phyloP scores from a whole-genome alignment of 2,113 vertebrate genomes.

The Deroptyus accipitrinus region DNA sequence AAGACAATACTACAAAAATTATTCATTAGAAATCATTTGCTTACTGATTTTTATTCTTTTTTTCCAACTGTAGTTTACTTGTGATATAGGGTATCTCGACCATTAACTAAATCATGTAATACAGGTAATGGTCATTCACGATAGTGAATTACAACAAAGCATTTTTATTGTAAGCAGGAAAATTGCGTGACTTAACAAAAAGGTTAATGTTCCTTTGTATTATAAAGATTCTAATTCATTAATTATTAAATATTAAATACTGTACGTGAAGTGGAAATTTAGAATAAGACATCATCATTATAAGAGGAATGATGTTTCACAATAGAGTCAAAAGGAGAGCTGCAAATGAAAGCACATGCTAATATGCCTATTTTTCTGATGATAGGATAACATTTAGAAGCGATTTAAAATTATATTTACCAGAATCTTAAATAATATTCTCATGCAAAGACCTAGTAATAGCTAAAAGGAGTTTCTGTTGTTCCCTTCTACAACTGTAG shows the following conservation, averaged over 20 bases:
- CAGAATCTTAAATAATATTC: neutral
- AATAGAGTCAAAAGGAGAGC: neutral
- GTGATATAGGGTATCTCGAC: constrained; percentile 8
- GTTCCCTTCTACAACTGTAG: fast-evolving
- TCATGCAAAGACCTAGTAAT: neutral
- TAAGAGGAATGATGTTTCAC: neutral
- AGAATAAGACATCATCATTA: neutral
- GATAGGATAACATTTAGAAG: neutral
- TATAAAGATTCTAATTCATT: constrained; percentile 57
- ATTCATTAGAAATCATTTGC: constrained; percentile 53
- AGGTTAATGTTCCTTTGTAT: constrained; percentile 43
- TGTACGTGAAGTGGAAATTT: constrained; percentile 45
- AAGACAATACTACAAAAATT: constrained; percentile 9
- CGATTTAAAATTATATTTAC: neutral
- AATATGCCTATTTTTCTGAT: neutral
- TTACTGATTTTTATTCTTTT: neutral
- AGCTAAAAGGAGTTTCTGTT: neutral
- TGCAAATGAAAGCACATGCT: neutral
- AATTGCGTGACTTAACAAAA: constrained; percentile 63
- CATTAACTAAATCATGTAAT: constrained; percentile 61
- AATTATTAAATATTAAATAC: constrained; percentile 56
- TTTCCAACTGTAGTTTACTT: constrained; percentile 53
- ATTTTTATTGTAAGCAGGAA: constrained; percentile 45
- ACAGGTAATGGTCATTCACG: neutral
- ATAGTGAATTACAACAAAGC: constrained; percentile 29